Base-by-base conservation (phyloP, 1,140 invertebrate genomes). In the Druon quercuslanigerum region DNA sequence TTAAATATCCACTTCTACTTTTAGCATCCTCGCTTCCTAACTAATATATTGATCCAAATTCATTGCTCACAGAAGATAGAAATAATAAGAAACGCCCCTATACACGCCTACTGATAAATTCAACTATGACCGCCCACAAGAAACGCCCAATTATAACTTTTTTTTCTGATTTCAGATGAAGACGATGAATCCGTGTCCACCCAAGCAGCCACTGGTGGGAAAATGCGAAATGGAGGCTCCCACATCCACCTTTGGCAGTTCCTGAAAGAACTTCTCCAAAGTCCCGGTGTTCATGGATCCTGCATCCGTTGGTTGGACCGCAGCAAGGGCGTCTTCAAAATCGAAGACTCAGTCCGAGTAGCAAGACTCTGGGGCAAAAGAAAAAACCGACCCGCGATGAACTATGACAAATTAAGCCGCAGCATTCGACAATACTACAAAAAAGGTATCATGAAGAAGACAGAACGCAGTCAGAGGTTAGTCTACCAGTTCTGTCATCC, bases 181-280 rank as follows among this genome's bases (percentile, higher is more conserved):
- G 93, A 93, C 40, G 93, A 94, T 25, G 93, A 94, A 60, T 83
- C 89, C 4, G 81, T 33, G 33, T 52, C 77, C 11, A 73, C 66
- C 76, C 87, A 51, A 90, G 88, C 78, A 79, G 72, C 84, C 73
- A 71, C 83, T 1, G 83, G 83, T 75, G 88, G 87, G 8, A 92
- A 91, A 77, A 90, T 90, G 80, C 92, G 93, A 50, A 92, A 91
- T 76, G 92, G 94, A 17, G 95, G 95, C 54, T 95, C 96, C 0
- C 97, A 98, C 87, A 99, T 99, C 82, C 98, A 99, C 87, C 92
- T 99, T n/a, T 99, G 98, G 98, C 98, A 99, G 90, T 99, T 99
- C 91, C 92, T 99, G 16, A 99, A 99, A 87, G 98, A 99, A 90
- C 93, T 99, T 13, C 92, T 99, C 0, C 93, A 95, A 9, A 95